These are phyloP conservation scores for Agapostemon virescens DNA, from an alignment of 2,888 invertebrate species.

Conservation along the genomic window DNA sequence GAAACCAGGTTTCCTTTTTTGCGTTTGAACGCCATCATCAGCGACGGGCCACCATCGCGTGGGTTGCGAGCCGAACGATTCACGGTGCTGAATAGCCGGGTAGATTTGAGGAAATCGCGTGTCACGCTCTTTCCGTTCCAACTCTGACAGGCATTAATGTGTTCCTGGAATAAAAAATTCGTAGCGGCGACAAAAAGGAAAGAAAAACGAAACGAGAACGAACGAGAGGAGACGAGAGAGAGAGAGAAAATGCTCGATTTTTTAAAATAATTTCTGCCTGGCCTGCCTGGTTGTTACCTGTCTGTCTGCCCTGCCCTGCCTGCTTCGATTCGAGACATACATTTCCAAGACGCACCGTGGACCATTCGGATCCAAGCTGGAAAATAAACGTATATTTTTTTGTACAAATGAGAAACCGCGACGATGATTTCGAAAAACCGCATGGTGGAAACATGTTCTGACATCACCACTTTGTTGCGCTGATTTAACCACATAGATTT, in stretches of 20 bases:
- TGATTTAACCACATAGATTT: conserved; percentile 29
- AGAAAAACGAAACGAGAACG: neutral
- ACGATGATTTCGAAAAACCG: conserved; percentile 26
- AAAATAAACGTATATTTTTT: conserved; percentile 35
- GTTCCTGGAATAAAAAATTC: conserved; percentile 49
- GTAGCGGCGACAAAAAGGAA: conserved; percentile 13
- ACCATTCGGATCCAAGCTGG: conserved; percentile 15
- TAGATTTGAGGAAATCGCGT: conserved; percentile 40
- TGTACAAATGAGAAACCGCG: conserved; percentile 20
- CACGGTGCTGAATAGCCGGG: conserved; percentile 20
- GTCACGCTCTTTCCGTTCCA: conserved; percentile 34
- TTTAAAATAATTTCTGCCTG: neutral
- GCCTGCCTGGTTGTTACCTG: neutral
- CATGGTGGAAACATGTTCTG: conserved; percentile 11
- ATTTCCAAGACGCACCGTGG: conserved; percentile 9
- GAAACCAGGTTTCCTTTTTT: conserved; percentile 36
- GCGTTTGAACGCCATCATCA: conserved; percentile 32
- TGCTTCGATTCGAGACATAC: conserved; percentile 13
- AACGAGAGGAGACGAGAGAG: neutral
- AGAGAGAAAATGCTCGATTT: neutral
- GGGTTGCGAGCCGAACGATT: conserved; percentile 36
- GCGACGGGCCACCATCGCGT: conserved; percentile 21
- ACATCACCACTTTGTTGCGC: conserved; percentile 27
- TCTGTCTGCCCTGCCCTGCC: neutral
- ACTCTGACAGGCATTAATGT: conserved; percentile 36